phyloP scores from a whole-genome alignment of 2,888 invertebrate genomes.

The Drosophila tripunctata region DNA sequence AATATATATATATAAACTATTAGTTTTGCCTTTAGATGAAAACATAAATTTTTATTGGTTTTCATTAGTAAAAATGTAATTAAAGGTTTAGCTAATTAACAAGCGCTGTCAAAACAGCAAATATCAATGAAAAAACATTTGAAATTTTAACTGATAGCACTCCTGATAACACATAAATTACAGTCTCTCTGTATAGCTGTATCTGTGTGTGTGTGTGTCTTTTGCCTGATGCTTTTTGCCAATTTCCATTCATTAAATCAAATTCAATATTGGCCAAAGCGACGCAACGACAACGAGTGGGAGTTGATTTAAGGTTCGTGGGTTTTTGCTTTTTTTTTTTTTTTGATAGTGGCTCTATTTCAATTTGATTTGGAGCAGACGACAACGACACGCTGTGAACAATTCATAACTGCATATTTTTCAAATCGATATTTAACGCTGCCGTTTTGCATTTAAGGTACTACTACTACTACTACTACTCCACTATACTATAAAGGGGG shows the following conservation, averaged over 20 bases:
- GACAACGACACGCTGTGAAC: slow-evolving; percentile 36
- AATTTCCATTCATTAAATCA: slow-evolving; percentile 79
- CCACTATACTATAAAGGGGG: too few relatives aligned
- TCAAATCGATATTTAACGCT: slow-evolving; percentile 74
- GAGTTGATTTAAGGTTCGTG: slow-evolving; percentile 38
- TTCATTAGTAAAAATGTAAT: too few relatives aligned
- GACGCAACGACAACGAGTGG: slow-evolving; percentile 52
- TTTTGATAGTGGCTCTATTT: slow-evolving; percentile 50
- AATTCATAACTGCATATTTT: slow-evolving; percentile 76
- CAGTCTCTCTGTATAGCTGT: slow-evolving; percentile 18
- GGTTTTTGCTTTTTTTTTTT: not conserved
- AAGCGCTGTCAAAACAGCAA: not conserved
- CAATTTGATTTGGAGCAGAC: slow-evolving; percentile 63
- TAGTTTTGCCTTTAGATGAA: too few relatives aligned
- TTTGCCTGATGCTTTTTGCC: slow-evolving; percentile 53
- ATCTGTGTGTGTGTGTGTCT: slow-evolving; percentile 9
- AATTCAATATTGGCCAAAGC: slow-evolving; percentile 78
- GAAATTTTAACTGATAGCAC: too few relatives aligned
- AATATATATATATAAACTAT: not conserved
- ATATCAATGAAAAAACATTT: too few relatives aligned
- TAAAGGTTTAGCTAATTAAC: not conserved
- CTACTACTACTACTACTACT: too few relatives aligned
- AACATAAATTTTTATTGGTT: too few relatives aligned
- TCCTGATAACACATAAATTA: slow-evolving; percentile 49
- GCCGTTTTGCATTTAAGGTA: slow-evolving; percentile 11